Conservation (phyloP, 2,888 invertebrate species). For the Oxycera nigricornis region DNA sequence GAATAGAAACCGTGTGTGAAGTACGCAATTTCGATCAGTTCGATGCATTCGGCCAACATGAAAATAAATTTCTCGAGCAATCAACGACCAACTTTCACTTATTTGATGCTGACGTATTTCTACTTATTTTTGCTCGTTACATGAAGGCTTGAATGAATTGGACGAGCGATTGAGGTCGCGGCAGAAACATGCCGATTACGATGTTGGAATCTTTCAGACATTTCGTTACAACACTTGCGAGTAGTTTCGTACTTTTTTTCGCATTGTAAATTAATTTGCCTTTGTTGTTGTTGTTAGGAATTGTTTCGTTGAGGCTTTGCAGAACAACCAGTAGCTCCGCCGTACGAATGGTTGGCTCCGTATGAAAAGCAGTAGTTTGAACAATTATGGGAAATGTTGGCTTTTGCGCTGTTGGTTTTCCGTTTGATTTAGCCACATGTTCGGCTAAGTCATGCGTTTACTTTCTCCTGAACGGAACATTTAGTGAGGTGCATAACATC, state of each 20-base stretch:
- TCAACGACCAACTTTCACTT: slow-evolving; percentile 40
- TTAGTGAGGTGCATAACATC: too few relatives aligned
- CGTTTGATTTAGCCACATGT: too few relatives aligned
- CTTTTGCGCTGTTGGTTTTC: too few relatives aligned
- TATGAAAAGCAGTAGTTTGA: too few relatives aligned
- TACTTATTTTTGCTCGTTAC: slow-evolving; percentile 36
- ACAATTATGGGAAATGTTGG: too few relatives aligned
- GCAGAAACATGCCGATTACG: slow-evolving; percentile 17
- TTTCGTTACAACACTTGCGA: slow-evolving; percentile 6
- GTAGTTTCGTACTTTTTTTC: background rate
- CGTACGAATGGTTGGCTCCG: too few relatives aligned
- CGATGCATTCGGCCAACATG: slow-evolving; percentile 9
- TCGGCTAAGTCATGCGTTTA: too few relatives aligned
- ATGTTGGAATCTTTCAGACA: slow-evolving; percentile 30
- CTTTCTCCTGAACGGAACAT: too few relatives aligned
- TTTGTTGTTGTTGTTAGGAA: background rate
- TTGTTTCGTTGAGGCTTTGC: too few relatives aligned
- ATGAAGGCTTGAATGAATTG: slow-evolving; percentile 22
- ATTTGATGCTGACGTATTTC: slow-evolving; percentile 30
- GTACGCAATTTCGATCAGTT: background rate
- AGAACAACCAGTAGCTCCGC: too few relatives aligned
- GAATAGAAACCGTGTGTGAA: background rate
- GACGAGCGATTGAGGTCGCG: slow-evolving; percentile 36
- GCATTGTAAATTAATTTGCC: background rate
- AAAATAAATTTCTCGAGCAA: slow-evolving; percentile 35